These are phyloP conservation scores for Creontiades dilutus DNA, from an alignment of 2,888 invertebrate species.

Conservation along the genomic window DNA sequence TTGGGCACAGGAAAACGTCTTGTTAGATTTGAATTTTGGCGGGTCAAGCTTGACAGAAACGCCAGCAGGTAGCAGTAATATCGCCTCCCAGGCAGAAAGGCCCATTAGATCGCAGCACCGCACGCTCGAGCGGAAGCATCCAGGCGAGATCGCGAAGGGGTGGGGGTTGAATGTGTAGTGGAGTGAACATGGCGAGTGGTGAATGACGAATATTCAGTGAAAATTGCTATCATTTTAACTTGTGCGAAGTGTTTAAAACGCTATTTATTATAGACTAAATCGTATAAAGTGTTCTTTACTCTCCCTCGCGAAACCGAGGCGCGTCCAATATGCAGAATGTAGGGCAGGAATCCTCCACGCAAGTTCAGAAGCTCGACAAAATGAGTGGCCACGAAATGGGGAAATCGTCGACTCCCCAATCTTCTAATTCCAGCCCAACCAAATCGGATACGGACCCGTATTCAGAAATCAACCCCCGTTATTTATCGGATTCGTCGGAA, in stretches of 20 bases:
- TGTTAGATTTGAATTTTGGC: neutral
- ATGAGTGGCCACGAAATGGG: conserved; percentile 82
- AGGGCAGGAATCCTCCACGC: conserved; percentile 87
- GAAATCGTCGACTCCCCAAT: conserved; percentile 87
- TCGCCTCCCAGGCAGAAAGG: conserved; percentile 11
- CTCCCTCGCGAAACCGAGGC: conserved; percentile 30
- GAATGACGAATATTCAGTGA: conserved; percentile 79
- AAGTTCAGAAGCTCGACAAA: conserved; percentile 90
- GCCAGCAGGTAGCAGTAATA: conserved; percentile 44
- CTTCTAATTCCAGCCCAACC: conserved; percentile 89
- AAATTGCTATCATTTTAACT: conserved; percentile 75
- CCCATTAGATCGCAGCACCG: conserved; percentile 73
- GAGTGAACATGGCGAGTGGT: conserved; percentile 77
- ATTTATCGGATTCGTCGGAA: conserved; percentile 96
- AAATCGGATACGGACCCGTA: conserved; percentile 93
- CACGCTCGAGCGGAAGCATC: conserved; percentile 76
- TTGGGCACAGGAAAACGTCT: no score
- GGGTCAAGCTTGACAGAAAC: neutral
- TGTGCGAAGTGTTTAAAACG: conserved; percentile 71
- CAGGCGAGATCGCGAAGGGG: conserved; percentile 62
- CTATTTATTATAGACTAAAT: conserved; percentile 70
- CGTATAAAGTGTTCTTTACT: conserved; percentile 48
- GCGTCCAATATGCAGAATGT: conserved; percentile 91
- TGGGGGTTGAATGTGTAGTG: conserved; percentile 73
- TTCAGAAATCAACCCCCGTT: conserved; percentile 90